Conservation (phyloP, 2,113 vertebrate genomes). For the Zonotrichia leucophrys region DNA sequence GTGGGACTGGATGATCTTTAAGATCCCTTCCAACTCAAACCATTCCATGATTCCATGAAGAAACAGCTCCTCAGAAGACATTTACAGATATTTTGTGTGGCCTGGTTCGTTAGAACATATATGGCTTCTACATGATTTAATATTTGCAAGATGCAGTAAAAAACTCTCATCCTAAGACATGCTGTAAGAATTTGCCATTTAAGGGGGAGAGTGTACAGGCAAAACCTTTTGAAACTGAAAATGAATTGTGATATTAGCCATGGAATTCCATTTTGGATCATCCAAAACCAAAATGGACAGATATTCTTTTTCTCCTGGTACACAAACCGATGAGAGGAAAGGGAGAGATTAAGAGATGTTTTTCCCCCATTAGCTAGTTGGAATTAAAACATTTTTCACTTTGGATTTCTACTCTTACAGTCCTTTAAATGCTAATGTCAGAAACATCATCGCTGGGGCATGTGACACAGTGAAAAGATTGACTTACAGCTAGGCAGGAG, state of each 20-base stretch:
- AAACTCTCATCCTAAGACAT: not conserved
- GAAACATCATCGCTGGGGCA: not conserved
- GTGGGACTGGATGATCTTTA: accelerated
- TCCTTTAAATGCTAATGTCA: not conserved
- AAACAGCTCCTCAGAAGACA: not conserved
- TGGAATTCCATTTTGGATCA: not conserved
- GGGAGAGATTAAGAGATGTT: not conserved
- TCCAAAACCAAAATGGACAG: not conserved
- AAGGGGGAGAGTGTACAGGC: not conserved
- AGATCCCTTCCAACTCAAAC: not conserved
- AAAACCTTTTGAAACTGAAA: not conserved
- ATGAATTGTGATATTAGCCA: accelerated
- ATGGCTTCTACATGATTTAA: not conserved
- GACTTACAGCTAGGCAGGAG: not conserved
- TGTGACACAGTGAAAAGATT: not conserved
- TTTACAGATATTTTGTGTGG: not conserved
- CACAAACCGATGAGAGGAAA: not conserved
- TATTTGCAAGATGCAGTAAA: not conserved
- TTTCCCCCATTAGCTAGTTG: not conserved
- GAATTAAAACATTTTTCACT: not conserved
- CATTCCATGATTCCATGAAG: not conserved
- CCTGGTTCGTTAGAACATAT: not conserved
- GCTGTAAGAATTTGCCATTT: not conserved
- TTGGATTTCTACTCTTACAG: not conserved
- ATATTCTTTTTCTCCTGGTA: not conserved